A percentile compares a stretch with the other conserved stretches of the same genome.
phyloP scores from a whole-genome alignment of 30 jellyfish, hydroid and myxozoan species.

The Cassiopea xamachana region DNA sequence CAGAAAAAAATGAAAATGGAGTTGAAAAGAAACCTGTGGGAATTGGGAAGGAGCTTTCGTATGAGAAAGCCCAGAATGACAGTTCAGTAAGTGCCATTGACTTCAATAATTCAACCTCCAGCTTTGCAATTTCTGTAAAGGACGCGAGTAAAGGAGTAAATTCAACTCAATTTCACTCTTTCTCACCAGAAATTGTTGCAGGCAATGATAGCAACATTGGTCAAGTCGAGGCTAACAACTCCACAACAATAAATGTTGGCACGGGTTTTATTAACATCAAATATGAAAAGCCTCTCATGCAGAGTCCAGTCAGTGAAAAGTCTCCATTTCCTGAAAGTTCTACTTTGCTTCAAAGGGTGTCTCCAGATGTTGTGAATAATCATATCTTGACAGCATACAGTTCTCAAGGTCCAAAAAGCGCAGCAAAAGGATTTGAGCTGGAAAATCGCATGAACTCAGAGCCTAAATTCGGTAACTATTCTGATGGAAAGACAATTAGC shows the following conservation, averaged over 20 bases:
- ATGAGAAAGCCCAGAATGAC: no score
- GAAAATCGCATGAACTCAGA: background rate
- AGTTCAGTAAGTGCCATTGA: background rate
- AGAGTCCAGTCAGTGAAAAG: background rate
- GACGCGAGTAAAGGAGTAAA: background rate
- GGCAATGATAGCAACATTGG: background rate
- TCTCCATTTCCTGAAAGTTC: background rate
- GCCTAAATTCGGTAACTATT: background rate
- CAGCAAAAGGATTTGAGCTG: background rate
- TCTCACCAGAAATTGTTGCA: background rate
- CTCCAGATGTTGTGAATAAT: background rate
- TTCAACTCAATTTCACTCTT: background rate
- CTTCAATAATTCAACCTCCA: background rate
- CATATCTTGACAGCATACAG: background rate
- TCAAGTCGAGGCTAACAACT: slow-evolving; percentile 3
- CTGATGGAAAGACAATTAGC: background rate
- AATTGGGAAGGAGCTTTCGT: no score
- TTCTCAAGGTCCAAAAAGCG: background rate
- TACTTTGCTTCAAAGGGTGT: background rate
- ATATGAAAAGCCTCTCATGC: slow-evolving; percentile 22
- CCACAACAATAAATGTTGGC: slow-evolving; percentile 63
- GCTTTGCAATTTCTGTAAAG: background rate
- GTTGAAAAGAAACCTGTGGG: no score
- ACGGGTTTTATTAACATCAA: slow-evolving; percentile 55
- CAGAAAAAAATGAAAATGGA: background rate